Conservation (phyloP, 2,797 vertebrate genomes). For the Spheniscus humboldti region DNA sequence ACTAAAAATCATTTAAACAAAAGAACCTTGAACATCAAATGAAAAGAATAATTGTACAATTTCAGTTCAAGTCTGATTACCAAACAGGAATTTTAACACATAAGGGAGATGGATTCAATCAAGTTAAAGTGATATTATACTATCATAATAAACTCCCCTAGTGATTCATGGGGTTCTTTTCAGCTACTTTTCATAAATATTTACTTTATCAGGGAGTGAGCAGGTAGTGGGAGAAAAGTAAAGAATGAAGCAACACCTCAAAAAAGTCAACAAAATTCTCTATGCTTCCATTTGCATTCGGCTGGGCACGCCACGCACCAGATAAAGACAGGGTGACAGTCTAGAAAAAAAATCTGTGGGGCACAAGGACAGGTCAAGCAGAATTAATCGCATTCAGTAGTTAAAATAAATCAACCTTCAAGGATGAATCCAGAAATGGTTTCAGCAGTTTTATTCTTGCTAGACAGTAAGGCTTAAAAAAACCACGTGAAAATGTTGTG, state of each 20-base stretch:
- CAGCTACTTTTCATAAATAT: neutral
- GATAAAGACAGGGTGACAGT: neutral
- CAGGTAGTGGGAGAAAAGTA: neutral
- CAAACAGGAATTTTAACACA: neutral
- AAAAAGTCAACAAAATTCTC: neutral
- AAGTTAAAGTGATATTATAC: neutral
- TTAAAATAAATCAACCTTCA: neutral
- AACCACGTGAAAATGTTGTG: neutral
- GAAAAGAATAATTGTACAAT: neutral
- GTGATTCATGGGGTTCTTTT: neutral
- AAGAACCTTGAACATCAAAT: neutral
- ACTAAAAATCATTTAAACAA: neutral
- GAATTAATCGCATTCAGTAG: neutral
- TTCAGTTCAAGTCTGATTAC: neutral
- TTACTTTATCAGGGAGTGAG: neutral
- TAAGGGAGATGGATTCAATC: neutral
- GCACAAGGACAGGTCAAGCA: neutral
- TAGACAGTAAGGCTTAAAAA: neutral
- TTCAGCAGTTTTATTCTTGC: neutral
- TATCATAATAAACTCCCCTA: neutral
- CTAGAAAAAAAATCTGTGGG: neutral
- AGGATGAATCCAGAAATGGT: neutral
- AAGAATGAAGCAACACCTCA: slow-evolving; percentile 8
- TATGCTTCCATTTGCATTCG: neutral
- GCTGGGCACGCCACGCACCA: neutral